Percentiles rank a stretch among this genome's conserved stretches.
Conservation (phyloP, 1,140 invertebrate genomes). For the Zelostemma sp. region DNA sequence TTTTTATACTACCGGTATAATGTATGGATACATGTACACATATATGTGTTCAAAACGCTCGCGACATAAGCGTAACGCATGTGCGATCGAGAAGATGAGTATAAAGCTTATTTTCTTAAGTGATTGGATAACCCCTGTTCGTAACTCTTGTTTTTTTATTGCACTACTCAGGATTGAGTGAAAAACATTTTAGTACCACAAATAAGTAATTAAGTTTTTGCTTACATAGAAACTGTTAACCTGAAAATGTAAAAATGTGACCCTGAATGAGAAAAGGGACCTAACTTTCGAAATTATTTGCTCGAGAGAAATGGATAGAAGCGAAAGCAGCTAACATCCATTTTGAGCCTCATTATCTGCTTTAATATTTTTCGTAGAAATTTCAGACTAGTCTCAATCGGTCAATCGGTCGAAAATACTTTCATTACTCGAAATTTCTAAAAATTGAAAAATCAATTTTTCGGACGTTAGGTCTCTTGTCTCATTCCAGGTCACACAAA, state of each 20-base stretch:
- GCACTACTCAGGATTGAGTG: conserved; percentile 29
- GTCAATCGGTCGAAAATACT: no score
- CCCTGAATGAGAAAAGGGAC: conserved; percentile 4
- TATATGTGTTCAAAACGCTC: conserved; percentile 19
- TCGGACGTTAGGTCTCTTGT: no score
- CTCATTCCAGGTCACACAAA: no score
- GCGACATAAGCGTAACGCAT: conserved; percentile 28
- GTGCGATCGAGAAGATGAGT: conserved; percentile 43
- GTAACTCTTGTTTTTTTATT: conserved; percentile 27
- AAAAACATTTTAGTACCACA: conserved; percentile 16
- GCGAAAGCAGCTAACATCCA: no score
- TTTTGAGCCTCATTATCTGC: no score
- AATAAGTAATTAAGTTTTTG: conserved; percentile 22
- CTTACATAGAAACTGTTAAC: no score
- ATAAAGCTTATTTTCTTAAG: conserved; percentile 55
- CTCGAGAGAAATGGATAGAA: no score
- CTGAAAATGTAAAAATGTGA: conserved; percentile 13
- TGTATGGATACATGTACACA: conserved; percentile 22
- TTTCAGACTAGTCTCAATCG: no score
- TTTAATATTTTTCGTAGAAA: no score
- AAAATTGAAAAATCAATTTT: no score
- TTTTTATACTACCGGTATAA: conserved; percentile 18
- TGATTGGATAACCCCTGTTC: conserved; percentile 50
- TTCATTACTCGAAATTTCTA: no score
- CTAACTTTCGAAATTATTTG: no score